Evolutionary conservation across 2,888 invertebrate species (phyloP), one percentile per base, ranked within the genome.

Genomic region (Apocheima hispidaria): DNA sequence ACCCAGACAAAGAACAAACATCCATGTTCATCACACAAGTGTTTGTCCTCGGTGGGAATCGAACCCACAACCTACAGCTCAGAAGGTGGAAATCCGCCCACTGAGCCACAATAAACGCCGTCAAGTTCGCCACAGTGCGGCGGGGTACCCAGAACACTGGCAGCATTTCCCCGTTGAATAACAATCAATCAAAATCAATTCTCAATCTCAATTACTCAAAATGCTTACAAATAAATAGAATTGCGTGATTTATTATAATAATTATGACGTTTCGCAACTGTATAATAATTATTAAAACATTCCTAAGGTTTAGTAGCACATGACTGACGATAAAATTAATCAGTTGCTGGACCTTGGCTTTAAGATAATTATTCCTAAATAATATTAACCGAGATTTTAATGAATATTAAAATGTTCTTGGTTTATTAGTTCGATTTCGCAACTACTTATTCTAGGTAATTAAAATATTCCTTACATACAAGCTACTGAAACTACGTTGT

Each of bases 341-440:
- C 26, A 28, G 46, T n/a, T 12, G 10, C 14, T 33, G 40, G 48
- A 51, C 58, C 58, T 58, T 58, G 58, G 9, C 2, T 44, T 20
- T 44, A 36, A n/a, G 20, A 5, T 14, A 4, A 7, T 6, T 41
- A 43, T 51, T 58, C 51, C 57, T 44, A 44, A 57, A 50, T 35
- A 36, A 9, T 33, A n/a, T n/a, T n/a, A 14, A 1, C 23, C 23
- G 26, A 36, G 41, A 14, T 36, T 44, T 49, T 51, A 50, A 57
- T 51, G 28, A 50, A 43, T 36, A 23, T 4, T 16, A 21, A 16
- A 36, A 36, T 23, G 12, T 20, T 57, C 14, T 41, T 23, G 21
- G n/a, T 18, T 28, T 41, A 20, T 16, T 14, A 21, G 20, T 14
- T 41, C 12, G 35, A 50, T 56, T 49, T 14, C 49, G 41, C 23